Percentiles rank a stretch among this genome's conserved stretches.
These are phyloP conservation scores for Tenodera sinensis DNA, from an alignment of 2,888 invertebrate genomes.

Conservation along the genomic window DNA sequence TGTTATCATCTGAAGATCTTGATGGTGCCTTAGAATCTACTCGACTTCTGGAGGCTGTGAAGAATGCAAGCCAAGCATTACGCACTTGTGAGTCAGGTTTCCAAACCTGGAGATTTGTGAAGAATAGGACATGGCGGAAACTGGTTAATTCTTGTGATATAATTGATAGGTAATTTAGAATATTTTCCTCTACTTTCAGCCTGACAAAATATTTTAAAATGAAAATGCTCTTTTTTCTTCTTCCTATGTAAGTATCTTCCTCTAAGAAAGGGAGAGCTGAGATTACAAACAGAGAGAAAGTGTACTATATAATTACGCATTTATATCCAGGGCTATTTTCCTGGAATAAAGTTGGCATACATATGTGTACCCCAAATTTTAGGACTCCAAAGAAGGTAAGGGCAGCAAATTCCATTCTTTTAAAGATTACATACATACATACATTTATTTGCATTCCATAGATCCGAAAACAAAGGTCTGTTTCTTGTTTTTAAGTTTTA, in stretches of 20 bases:
- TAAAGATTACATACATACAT: too few relatives aligned
- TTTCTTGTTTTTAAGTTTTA: too few relatives aligned
- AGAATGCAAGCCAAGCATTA: constrained; percentile 56
- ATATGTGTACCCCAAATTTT: too few relatives aligned
- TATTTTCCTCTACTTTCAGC: background rate
- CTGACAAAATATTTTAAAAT: background rate
- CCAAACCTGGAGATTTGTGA: constrained; percentile 61
- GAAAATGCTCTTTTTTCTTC: background rate
- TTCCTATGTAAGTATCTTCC: background rate
- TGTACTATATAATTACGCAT: too few relatives aligned
- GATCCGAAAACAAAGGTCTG: too few relatives aligned
- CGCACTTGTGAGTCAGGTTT: constrained; percentile 60
- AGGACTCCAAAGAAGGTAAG: too few relatives aligned
- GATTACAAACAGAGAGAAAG: too few relatives aligned
- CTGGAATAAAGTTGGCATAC: too few relatives aligned
- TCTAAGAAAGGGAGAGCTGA: too few relatives aligned
- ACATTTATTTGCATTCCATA: too few relatives aligned
- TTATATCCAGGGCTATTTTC: too few relatives aligned
- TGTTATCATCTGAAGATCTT: constrained; percentile 53
- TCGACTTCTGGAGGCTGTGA: constrained; percentile 55
- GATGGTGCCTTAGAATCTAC: constrained; percentile 55
- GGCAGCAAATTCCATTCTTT: too few relatives aligned
- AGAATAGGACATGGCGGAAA: constrained; percentile 57
- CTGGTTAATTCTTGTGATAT: constrained; percentile 58
- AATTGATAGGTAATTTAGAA: constrained; percentile 53